These are phyloP conservation scores for Elaphurus davidianus DNA, from an alignment of 2,113 vertebrate genomes.

Conservation along the genomic window DNA sequence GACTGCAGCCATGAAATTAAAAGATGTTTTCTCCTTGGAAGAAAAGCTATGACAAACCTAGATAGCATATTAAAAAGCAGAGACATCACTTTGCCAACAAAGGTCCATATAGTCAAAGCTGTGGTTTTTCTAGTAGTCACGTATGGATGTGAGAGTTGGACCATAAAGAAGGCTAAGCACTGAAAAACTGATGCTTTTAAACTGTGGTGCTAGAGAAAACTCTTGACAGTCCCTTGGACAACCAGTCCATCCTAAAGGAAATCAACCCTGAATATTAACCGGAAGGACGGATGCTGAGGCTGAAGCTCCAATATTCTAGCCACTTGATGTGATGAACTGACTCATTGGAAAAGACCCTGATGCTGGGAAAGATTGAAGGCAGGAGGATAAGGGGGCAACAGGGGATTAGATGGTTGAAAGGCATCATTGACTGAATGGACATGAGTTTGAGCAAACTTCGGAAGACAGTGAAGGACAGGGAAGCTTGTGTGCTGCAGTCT, in stretches of 20 bases:
- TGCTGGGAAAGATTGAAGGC: not conserved
- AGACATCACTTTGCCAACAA: not conserved
- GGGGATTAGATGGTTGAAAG: not conserved
- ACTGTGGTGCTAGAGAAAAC: not conserved
- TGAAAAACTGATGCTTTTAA: not conserved
- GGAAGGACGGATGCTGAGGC: not conserved
- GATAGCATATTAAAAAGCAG: not conserved
- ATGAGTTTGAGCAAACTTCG: not conserved
- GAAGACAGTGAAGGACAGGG: not conserved
- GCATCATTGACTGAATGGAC: not conserved
- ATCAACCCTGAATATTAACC: not conserved
- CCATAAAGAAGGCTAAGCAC: not conserved
- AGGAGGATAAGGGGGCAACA: not conserved
- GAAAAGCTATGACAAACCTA: not conserved
- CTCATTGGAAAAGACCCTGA: not conserved
- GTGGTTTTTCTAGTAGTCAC: not conserved
- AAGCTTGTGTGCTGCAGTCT: not conserved
- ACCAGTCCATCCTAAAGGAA: not conserved
- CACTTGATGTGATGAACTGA: rapidly evolving
- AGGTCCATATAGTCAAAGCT: not conserved
- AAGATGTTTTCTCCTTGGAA: not conserved
- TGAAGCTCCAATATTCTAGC: not conserved
- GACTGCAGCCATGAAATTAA: not conserved
- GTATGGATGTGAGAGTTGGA: not conserved
- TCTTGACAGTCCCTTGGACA: not conserved